Percentiles rank a stretch among this genome's conserved stretches.
Evolutionary conservation across 1,140 invertebrate species (phyloP).

Genomic region (Yoshiicerus persimilis): DNA sequence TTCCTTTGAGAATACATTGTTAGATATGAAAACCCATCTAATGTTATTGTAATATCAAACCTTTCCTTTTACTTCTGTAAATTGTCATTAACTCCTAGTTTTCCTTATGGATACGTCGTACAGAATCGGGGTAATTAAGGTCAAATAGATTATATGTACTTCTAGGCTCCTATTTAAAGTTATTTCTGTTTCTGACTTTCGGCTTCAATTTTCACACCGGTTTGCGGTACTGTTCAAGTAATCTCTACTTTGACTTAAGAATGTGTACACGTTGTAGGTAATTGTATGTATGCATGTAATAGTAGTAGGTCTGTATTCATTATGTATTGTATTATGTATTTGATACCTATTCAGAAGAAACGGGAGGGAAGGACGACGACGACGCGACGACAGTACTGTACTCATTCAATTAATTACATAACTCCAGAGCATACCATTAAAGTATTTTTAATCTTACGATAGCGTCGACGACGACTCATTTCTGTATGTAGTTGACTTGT

Average conservation of each 20-base stretch:
- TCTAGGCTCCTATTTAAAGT: not conserved
- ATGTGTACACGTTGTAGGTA: not conserved
- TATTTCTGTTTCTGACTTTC: no score
- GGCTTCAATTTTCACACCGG: not conserved
- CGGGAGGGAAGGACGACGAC: constrained; percentile 12
- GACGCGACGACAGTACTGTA: not conserved
- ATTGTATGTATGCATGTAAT: not conserved
- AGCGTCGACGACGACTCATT: constrained; percentile 9
- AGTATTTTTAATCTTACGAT: constrained; percentile 13
- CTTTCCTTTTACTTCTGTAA: not conserved
- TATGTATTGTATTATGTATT: not conserved
- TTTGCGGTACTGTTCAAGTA: not conserved
- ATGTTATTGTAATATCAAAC: no score
- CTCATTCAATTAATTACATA: not conserved
- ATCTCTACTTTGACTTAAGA: not conserved
- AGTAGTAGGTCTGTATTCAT: not conserved
- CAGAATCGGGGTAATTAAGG: not conserved
- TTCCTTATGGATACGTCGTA: no score
- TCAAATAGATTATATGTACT: not conserved
- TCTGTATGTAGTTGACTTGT: constrained; percentile 20
- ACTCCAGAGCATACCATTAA: not conserved
- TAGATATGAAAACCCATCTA: not conserved
- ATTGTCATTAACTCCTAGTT: no score
- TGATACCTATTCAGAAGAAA: constrained; percentile 1
- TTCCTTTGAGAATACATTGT: not conserved